Evolutionary conservation across 92 coral and sea anemone species (phyloP), one percentile per base, ranked within the genome.

Genomic region (Porites cylindrica): DNA sequence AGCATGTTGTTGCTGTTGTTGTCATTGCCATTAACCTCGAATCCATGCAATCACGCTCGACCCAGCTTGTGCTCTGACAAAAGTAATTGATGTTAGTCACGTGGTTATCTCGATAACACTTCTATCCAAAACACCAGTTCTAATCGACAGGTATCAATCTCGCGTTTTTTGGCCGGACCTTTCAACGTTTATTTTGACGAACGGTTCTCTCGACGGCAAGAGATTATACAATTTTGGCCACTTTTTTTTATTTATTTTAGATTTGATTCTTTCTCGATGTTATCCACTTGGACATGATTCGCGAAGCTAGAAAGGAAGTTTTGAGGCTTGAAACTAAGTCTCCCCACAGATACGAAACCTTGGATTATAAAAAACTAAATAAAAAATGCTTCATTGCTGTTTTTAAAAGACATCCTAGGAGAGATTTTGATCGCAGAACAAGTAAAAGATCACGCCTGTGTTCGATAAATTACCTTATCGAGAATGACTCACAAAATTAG

Each of bases 391-490:
- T 38, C 5, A 38, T 38, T 3, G 47, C 47, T 38, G 47, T 38
- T 38, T 38, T 38, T 38, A 38, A 38, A 38, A 3, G 47, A 38
- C 47, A 38, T 56, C 14, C 16, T 56, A 2, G 3, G 61, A 56
- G 3, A 23, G 29, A 50, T n/a, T 12, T 76, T 78, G 32, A 16
- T 4, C 14, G 47, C 32, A 18, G 82, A 68, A 32, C 71, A 60
- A 53, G 75, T 6, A 79, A 80, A 64, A 83, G 80, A 73, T 64
- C 73, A 83, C 51, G 47, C 62, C 51, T 66, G 43, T 21, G 51
- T 62, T 63, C 65, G 73, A 32, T 83, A 65, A 73, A 83, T 83
- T 80, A 83, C 75, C 87, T 83, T 73, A 83, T 83, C 87, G 62
- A 14, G 47, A 64, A 83, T 83, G 80, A 83, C 87, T 83, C 87